These are phyloP conservation scores for Cyrtonyx montezumae DNA, from an alignment of 2,113 vertebrate species.

Conservation along the genomic window DNA sequence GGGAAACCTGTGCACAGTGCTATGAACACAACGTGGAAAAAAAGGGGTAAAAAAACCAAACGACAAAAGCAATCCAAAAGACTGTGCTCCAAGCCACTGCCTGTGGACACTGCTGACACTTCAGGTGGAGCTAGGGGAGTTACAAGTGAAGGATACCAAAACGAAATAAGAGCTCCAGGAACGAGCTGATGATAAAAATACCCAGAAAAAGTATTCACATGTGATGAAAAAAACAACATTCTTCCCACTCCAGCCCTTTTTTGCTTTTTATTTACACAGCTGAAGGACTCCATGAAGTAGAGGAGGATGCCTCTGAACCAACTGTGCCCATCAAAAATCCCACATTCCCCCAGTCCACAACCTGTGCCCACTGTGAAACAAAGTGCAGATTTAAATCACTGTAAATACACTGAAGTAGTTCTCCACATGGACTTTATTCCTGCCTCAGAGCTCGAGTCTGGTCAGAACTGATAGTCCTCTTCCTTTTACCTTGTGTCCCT, in stretches of 20 bases:
- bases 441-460: background rate
- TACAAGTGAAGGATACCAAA: background rate
- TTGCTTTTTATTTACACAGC: constrained; percentile 30
- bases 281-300: background rate
- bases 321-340: background rate
- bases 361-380: background rate
- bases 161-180: background rate
- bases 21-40: too few relatives aligned
- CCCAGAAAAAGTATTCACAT: background rate
- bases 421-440: background rate
- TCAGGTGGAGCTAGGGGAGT: background rate
- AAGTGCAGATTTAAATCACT: background rate
- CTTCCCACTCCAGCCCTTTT: background rate
- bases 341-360: background rate
- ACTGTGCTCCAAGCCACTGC: background rate
- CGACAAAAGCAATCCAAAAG: background rate
- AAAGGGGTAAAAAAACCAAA: background rate
- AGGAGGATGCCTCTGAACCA: background rate
- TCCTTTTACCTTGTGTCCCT: too few relatives aligned
- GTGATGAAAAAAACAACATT: background rate
- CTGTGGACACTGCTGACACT: background rate
- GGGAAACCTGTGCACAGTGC: too few relatives aligned
- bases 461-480: too few relatives aligned
- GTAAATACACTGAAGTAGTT: background rate
- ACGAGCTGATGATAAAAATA: background rate